phyloP scores from a whole-genome alignment of 2,797 vertebrate species.

The Enteromius radiatus region DNA sequence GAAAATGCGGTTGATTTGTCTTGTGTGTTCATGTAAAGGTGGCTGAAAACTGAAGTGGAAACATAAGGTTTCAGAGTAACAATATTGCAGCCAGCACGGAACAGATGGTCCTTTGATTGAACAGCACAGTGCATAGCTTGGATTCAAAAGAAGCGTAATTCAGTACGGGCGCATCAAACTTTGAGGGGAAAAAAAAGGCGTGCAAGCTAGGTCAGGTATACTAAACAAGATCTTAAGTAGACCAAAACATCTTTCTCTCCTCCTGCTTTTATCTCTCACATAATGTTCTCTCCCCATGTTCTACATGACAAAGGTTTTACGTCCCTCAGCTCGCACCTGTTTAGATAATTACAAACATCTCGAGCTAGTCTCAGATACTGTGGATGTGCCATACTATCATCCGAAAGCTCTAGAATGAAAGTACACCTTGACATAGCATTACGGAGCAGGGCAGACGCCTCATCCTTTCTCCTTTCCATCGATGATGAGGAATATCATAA shows the following conservation, averaged over 20 bases:
- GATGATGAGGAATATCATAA: conserved; percentile 30
- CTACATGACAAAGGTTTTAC: conserved; percentile 22
- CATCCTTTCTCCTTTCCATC: neutral
- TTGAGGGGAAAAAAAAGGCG: neutral
- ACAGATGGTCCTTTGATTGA: conserved; percentile 46
- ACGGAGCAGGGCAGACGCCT: neutral
- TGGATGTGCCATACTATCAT: conserved; percentile 20
- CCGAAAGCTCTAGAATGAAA: conserved; percentile 18
- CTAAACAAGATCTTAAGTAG: conserved; percentile 8
- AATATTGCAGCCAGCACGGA: conserved; percentile 3
- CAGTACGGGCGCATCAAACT: neutral
- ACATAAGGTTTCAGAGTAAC: conserved; percentile 23
- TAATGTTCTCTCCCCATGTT: conserved; percentile 22
- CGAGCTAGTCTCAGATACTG: neutral
- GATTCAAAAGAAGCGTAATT: conserved; percentile 25
- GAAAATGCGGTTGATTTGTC: neutral
- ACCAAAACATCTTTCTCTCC: neutral
- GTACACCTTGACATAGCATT: conserved; percentile 28
- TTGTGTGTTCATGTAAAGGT: conserved; percentile 10
- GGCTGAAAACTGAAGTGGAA: conserved; percentile 22
- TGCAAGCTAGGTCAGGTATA: conserved; percentile 25
- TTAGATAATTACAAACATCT: conserved; percentile 15
- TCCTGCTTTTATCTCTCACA: neutral
- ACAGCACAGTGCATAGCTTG: conserved; percentile 19
- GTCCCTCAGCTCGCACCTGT: conserved; percentile 8